Evolutionary conservation across 2,113 vertebrate species (phyloP).

Genomic region (Catagonus wagneri): DNA sequence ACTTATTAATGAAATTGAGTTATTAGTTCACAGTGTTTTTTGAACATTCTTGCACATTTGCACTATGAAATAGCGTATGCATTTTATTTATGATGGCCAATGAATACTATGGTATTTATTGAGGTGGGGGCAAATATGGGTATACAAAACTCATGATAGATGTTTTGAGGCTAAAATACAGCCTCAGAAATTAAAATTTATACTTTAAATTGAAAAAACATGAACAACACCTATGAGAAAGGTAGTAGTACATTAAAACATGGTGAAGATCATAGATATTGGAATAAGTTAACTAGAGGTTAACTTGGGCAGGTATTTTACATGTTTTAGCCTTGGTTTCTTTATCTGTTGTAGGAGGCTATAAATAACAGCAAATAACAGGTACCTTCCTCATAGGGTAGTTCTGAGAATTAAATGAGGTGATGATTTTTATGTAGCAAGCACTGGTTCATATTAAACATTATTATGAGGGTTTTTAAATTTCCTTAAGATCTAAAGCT

Average conservation of each 20-base stretch:
- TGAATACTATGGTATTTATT: not conserved
- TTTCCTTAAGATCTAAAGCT: not conserved
- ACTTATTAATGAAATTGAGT: not conserved
- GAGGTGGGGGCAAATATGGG: too few relatives aligned
- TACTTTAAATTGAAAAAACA: not conserved
- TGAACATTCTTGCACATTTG: not conserved
- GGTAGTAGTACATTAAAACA: not conserved
- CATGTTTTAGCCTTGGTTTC: not conserved
- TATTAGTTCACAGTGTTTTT: not conserved
- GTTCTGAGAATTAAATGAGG: conserved; percentile 4
- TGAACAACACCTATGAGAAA: not conserved
- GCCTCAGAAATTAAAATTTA: not conserved
- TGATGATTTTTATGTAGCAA: not conserved
- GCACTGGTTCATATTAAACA: not conserved
- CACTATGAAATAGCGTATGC: not conserved
- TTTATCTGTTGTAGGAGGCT: not conserved
- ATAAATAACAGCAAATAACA: conserved; percentile 12
- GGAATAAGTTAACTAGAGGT: not conserved
- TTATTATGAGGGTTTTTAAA: not conserved
- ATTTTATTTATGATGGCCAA: not conserved
- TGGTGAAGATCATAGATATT: not conserved
- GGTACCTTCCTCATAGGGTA: not conserved
- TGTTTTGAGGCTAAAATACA: not conserved
- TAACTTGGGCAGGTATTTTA: not conserved
- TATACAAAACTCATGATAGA: not conserved